Percentiles rank a stretch among this genome's conserved stretches.
Evolutionary conservation across 2,113 vertebrate genomes (phyloP).

Genomic region (Sinocyclocheilus grahami): DNA sequence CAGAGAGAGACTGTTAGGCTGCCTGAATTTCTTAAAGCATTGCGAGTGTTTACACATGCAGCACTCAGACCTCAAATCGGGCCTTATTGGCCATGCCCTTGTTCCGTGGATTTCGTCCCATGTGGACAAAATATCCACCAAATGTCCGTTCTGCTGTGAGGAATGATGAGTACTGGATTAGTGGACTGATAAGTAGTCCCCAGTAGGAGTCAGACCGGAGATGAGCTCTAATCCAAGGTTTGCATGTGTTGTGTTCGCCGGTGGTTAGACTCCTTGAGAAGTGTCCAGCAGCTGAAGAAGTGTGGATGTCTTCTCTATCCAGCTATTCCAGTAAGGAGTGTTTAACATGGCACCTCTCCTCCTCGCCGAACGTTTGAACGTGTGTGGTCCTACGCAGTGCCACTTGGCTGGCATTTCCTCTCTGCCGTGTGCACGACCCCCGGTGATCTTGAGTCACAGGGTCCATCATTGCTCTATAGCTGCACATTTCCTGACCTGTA

Average conservation of each 20-base stretch:
- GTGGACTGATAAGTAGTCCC: slow-evolving; percentile 44
- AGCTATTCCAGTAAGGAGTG: slow-evolving; percentile 36
- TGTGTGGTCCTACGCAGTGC: slow-evolving; percentile 47
- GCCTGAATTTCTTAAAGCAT: slow-evolving; percentile 26
- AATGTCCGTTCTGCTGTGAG: slow-evolving; percentile 28
- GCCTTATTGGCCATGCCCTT: slow-evolving; percentile 30
- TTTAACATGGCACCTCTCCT: slow-evolving; percentile 48
- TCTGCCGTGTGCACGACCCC: slow-evolving; percentile 26
- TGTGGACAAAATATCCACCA: slow-evolving; percentile 13
- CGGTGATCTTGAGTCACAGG: slow-evolving; percentile 8
- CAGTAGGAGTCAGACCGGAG: slow-evolving; percentile 41
- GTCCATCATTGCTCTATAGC: slow-evolving; percentile 25
- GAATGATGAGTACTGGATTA: slow-evolving; percentile 31
- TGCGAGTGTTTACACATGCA: slow-evolving; percentile 32
- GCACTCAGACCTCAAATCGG: slow-evolving; percentile 24
- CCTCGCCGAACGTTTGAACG: slow-evolving; percentile 8
- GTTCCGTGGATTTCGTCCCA: background rate
- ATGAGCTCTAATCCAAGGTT: slow-evolving; percentile 15
- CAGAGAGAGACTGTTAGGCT: slow-evolving; percentile 37
- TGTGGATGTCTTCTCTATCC: slow-evolving; percentile 28
- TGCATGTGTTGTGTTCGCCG: background rate
- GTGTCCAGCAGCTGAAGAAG: slow-evolving; percentile 34
- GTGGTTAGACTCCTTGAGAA: slow-evolving; percentile 23
- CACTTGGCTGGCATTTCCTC: slow-evolving; percentile 56
- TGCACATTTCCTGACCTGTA: slow-evolving; percentile 6